Conservation (phyloP, 1,140 invertebrate genomes). For the Zaprionus africanus region DNA sequence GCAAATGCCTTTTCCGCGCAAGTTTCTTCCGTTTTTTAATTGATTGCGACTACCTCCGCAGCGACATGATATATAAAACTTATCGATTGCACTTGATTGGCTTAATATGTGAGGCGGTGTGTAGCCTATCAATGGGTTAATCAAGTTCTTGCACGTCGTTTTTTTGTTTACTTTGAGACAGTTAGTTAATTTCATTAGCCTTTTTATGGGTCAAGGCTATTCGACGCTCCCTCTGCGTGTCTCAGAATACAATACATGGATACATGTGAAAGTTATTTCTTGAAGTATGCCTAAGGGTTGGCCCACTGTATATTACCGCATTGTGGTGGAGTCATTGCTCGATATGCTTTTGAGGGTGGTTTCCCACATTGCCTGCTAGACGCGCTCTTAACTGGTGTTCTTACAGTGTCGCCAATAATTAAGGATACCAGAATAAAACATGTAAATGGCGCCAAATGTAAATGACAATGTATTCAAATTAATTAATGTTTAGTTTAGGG, state of each 20-base stretch:
- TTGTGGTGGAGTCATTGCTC: neutral
- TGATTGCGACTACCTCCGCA: neutral
- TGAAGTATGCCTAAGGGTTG: slow-evolving; percentile 23
- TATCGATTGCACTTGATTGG: slow-evolving; percentile 12
- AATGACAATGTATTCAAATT: neutral
- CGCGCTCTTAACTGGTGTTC: neutral
- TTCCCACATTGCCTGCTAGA: slow-evolving; percentile 18
- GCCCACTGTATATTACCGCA: slow-evolving; percentile 4
- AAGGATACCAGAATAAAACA: neutral
- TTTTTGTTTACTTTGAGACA: slow-evolving; percentile 1
- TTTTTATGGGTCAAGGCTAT: slow-evolving; percentile 59
- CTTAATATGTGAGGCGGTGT: neutral
- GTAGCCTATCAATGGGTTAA: neutral
- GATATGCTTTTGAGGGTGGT: neutral
- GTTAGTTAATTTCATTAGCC: slow-evolving; percentile 62
- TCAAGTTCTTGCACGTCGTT: slow-evolving; percentile 1
- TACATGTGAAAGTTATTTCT: slow-evolving; percentile 28
- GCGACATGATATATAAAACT: neutral
- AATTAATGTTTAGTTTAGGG: neutral
- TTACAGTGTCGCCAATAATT: neutral
- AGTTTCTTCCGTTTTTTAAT: slow-evolving; percentile 2
- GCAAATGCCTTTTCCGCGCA: slow-evolving; percentile 36
- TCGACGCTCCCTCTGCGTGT: slow-evolving; percentile 11
- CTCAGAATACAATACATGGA: slow-evolving; percentile 22
- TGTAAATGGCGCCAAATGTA: neutral